Conservation (phyloP, 2,888 invertebrate species). For the Limnephilus lunatus region DNA sequence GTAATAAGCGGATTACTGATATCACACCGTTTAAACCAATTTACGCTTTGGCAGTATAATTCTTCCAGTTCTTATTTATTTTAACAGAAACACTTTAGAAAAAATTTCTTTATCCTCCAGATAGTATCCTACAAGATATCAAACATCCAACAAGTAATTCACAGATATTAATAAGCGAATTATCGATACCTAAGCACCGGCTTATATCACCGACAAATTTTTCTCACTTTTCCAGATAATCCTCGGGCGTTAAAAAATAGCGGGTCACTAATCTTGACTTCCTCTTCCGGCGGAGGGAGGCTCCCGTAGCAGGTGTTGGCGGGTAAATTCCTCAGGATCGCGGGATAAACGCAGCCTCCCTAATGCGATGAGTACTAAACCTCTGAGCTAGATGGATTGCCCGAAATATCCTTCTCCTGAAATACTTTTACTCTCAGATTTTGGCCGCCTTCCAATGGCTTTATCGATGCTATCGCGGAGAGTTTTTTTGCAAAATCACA, state of each 20-base stretch:
- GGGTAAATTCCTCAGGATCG: conserved; percentile 53
- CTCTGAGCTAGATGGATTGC: conserved; percentile 67
- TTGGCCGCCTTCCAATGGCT: conserved; percentile 44
- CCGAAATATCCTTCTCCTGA: conserved; percentile 61
- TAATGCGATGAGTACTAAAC: conserved; percentile 65
- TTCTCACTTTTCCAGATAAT: conserved; percentile 55
- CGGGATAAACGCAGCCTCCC: conserved; percentile 58
- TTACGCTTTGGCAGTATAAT: neutral
- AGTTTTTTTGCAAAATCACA: neutral
- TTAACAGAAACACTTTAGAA: no score
- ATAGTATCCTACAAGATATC: neutral
- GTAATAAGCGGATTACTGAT: neutral
- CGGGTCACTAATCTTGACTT: conserved; percentile 64
- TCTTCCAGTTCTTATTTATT: neutral
- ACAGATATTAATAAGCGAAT: conserved; percentile 2
- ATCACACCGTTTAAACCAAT: neutral
- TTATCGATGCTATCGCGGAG: conserved; percentile 9
- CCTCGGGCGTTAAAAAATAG: conserved; percentile 62
- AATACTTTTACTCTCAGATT: conserved; percentile 25
- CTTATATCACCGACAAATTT: conserved; percentile 56
- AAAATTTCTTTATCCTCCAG: neutral
- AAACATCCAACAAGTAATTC: neutral
- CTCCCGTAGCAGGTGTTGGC: conserved; percentile 56
- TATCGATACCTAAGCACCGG: neutral
- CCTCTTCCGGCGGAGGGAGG: conserved; percentile 54